Evolutionary conservation across 2,797 vertebrate genomes (phyloP).

Genomic region (Halcyon smyrnensis): DNA sequence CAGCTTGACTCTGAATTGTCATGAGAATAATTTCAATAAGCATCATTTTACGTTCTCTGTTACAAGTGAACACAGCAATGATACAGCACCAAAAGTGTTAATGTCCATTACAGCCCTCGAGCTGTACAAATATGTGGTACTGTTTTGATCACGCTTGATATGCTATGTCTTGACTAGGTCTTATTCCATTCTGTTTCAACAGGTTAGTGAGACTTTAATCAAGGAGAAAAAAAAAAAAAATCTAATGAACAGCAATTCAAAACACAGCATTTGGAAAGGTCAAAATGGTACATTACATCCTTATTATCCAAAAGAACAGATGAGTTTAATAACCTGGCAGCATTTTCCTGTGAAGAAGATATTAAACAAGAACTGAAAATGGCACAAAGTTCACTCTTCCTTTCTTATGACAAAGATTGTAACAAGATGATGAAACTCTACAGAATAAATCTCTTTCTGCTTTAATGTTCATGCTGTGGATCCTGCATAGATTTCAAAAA

Average conservation of each 20-base stretch:
- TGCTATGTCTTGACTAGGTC: constrained; percentile 33
- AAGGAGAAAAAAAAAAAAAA: not conserved
- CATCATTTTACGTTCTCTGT: not conserved
- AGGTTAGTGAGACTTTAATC: constrained; percentile 54
- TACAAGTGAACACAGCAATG: not conserved
- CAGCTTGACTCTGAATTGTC: not conserved
- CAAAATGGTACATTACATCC: constrained; percentile 62
- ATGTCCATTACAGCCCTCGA: not conserved
- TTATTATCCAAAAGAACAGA: constrained; percentile 61
- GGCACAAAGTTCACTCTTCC: not conserved
- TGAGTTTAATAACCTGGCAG: constrained; percentile 58
- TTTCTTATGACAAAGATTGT: constrained; percentile 13
- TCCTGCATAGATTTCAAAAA: constrained; percentile 23
- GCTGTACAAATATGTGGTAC: not conserved
- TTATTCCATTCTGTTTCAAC: constrained; percentile 58
- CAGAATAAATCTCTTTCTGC: constrained; percentile 52
- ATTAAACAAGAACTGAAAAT: constrained; percentile 60
- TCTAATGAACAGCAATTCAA: constrained; percentile 36
- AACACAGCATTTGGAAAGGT: constrained; percentile 68
- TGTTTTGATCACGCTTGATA: constrained; percentile 13
- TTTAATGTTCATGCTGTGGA: not conserved
- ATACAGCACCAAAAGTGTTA: not conserved
- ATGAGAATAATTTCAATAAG: not conserved
- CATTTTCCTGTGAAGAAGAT: constrained; percentile 42
- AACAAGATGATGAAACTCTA: constrained; percentile 4